Conservation (phyloP, 2,797 vertebrate genomes). For the Pseudocheirus occidentalis region DNA sequence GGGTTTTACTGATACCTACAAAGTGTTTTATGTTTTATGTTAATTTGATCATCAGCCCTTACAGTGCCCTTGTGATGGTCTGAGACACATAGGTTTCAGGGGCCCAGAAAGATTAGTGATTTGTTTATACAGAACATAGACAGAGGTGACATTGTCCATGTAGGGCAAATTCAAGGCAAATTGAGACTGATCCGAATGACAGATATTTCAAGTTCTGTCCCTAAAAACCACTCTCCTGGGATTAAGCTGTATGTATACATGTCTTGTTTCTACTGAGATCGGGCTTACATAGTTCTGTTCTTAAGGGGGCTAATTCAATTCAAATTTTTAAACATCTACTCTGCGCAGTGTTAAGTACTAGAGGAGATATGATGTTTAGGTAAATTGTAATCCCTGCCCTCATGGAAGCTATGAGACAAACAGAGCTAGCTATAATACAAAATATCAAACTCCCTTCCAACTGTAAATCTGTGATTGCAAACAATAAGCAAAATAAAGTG, state of each 20-base stretch:
- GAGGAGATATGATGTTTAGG: neutral
- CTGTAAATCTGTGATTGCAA: neutral
- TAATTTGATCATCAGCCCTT: constrained; percentile 67
- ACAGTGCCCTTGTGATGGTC: neutral
- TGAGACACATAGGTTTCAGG: neutral
- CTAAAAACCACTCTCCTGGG: neutral
- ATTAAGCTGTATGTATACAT: neutral
- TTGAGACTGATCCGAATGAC: neutral
- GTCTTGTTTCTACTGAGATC: neutral
- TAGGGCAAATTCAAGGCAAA: neutral
- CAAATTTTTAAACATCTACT: neutral
- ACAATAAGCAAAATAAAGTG: neutral
- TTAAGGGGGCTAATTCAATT: neutral
- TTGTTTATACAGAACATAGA: neutral
- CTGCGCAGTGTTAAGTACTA: neutral
- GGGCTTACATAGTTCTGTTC: neutral
- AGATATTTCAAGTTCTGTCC: neutral
- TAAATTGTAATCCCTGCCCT: neutral
- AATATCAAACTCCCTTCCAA: neutral
- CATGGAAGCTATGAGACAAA: neutral
- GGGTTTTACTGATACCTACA: constrained; percentile 53
- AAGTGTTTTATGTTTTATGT: constrained; percentile 28
- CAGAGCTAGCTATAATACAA: neutral
- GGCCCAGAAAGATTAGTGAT: neutral
- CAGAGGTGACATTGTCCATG: neutral